phyloP scores from a whole-genome alignment of 2,797 vertebrate genomes.

The Clarias laeviceps region DNA sequence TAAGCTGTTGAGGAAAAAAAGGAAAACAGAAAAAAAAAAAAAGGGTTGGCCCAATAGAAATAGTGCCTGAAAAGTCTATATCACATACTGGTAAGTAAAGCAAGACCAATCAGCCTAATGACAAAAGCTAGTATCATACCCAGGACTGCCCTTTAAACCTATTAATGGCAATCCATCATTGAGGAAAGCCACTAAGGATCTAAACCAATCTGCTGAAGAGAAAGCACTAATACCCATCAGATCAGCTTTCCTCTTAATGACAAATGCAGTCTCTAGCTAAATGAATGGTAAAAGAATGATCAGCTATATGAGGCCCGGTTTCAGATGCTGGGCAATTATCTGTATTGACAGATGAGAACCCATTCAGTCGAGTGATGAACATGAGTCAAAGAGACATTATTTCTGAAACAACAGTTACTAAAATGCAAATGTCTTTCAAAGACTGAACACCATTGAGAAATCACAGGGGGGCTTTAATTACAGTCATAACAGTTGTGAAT shows the following conservation, averaged over 20 bases:
- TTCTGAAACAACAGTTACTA: slow-evolving; percentile 27
- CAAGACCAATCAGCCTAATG: slow-evolving; percentile 33
- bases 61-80: not conserved
- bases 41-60: slow-evolving; percentile 3
- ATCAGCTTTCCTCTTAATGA: slow-evolving; percentile 40
- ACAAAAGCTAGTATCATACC: slow-evolving; percentile 8
- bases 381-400: slow-evolving; percentile 22
- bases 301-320: slow-evolving; percentile 22
- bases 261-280: slow-evolving; percentile 33
- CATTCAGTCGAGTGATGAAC: slow-evolving; percentile 34
- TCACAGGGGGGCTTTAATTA: slow-evolving; percentile 26
- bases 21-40: not conserved
- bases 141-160: slow-evolving; percentile 34
- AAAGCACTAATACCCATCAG: slow-evolving; percentile 41
- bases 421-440: slow-evolving; percentile 33
- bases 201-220: slow-evolving; percentile 41
- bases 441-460: slow-evolving; percentile 14
- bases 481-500: slow-evolving; percentile 20
- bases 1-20: not conserved
- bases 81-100: slow-evolving; percentile 25
- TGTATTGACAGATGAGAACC: slow-evolving; percentile 33
- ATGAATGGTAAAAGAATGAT: slow-evolving; percentile 36
- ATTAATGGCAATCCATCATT: slow-evolving; percentile 40
- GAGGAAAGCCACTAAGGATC: slow-evolving; percentile 44
- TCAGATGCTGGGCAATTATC: slow-evolving; percentile 34